Percentiles rank a stretch among this genome's conserved stretches.
These are phyloP conservation scores for Hemiscyllium ocellatum DNA, from an alignment of 2,113 vertebrate genomes.

Conservation along the genomic window DNA sequence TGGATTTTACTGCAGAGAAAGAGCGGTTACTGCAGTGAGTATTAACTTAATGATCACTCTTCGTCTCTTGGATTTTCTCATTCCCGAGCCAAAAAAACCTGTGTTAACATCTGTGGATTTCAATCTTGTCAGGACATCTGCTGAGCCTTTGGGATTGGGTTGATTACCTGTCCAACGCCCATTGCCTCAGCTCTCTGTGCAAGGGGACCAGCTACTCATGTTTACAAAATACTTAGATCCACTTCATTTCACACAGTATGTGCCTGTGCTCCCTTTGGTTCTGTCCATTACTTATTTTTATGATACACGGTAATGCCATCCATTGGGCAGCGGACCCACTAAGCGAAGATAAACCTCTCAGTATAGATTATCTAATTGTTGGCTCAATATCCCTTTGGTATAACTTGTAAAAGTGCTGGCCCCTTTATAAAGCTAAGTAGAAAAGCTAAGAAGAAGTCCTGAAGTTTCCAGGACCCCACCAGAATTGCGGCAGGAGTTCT, in stretches of 20 bases:
- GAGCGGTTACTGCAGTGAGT: conserved; percentile 66
- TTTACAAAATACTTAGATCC: background rate
- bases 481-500: background rate
- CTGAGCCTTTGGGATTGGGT: background rate
- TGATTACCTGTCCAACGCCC: background rate
- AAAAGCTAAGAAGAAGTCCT: background rate
- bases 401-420: background rate
- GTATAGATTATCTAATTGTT: background rate
- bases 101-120: background rate
- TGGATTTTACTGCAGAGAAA: conserved; percentile 70
- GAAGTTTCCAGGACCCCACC: background rate
- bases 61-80: background rate
- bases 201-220: background rate
- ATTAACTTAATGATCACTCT: fast-evolving
- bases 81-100: background rate
- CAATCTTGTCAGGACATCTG: background rate
- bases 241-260: background rate
- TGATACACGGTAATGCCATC: background rate
- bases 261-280: background rate
- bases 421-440: background rate
- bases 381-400: background rate
- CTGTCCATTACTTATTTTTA: background rate
- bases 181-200: background rate
- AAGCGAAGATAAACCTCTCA: background rate
- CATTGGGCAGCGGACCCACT: background rate